These are phyloP conservation scores for Carlito syrichta DNA, from an alignment of 2,113 vertebrate species.

Conservation along the genomic window DNA sequence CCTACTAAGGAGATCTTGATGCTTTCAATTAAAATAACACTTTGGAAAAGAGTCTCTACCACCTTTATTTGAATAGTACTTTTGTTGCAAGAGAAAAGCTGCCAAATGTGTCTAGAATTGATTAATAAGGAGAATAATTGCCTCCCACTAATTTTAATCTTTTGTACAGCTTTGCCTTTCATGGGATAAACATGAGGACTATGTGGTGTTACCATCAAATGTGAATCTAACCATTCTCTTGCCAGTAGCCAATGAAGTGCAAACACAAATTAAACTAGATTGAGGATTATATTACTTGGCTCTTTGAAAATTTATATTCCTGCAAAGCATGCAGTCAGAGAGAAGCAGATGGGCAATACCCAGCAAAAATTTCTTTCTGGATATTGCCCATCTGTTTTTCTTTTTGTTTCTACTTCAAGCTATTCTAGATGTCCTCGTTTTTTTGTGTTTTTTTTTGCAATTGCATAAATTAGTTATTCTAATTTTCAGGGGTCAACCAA, in stretches of 20 bases:
- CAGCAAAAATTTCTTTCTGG: slow-evolving; percentile 81
- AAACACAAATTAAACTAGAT: slow-evolving; percentile 77
- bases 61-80: slow-evolving; percentile 75
- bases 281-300: slow-evolving; percentile 76
- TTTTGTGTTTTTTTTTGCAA: slow-evolving; percentile 65
- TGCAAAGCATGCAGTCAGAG: slow-evolving; percentile 74
- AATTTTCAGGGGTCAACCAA: slow-evolving; percentile 50
- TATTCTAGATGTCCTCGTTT: slow-evolving; percentile 69
- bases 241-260: slow-evolving; percentile 75
- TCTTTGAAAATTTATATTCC: slow-evolving; percentile 80
- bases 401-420: slow-evolving; percentile 74
- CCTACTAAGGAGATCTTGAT: slow-evolving; percentile 58
- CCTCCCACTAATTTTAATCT: slow-evolving; percentile 76
- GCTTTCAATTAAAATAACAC: slow-evolving; percentile 68
- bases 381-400: slow-evolving; percentile 84
- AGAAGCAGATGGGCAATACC: slow-evolving; percentile 82
- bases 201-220: slow-evolving; percentile 69
- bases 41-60: slow-evolving; percentile 68
- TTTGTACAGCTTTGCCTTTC: slow-evolving; percentile 73
- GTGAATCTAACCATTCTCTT: slow-evolving; percentile 74
- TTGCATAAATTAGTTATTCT: slow-evolving; percentile 57
- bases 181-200: slow-evolving; percentile 59
- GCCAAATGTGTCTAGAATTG: slow-evolving; percentile 70
- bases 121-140: slow-evolving; percentile 76
- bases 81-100: slow-evolving; percentile 71